Evolutionary conservation across 2,888 invertebrate species (phyloP).

Genomic region (Hirtodrosophila histrioides): DNA sequence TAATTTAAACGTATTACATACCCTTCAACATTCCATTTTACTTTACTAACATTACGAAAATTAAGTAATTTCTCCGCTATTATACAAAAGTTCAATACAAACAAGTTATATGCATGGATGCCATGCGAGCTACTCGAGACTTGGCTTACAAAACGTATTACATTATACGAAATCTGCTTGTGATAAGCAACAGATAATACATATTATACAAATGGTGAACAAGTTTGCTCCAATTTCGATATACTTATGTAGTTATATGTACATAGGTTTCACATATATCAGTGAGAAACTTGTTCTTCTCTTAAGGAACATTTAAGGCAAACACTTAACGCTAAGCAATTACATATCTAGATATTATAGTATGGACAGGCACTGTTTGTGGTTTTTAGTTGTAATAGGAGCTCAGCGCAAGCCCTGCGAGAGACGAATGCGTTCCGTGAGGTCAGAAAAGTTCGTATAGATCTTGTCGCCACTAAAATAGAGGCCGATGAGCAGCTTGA

Average conservation of each 20-base stretch:
- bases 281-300: conserved; percentile 3
- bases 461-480: conserved; percentile 64
- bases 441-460: conserved; percentile 44
- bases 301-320: conserved; percentile 10
- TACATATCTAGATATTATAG: not conserved
- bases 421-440: conserved; percentile 27
- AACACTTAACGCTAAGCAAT: conserved; percentile 4
- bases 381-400: not conserved
- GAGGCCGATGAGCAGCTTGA: conserved; percentile 68
- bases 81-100: not conserved
- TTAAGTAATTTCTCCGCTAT: too few species aligned
- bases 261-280: not conserved
- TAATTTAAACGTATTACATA: conserved; percentile 6
- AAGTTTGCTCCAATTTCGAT: conserved; percentile 11
- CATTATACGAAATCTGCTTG: not conserved
- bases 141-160: not conserved
- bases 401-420: conserved; percentile 24
- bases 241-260: conserved; percentile 1
- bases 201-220: not conserved
- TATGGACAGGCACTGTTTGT: conserved; percentile 7
- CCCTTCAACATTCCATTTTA: too few species aligned
- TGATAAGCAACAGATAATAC: conserved; percentile 6
- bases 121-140: conserved; percentile 21
- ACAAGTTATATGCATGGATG: conserved; percentile 38
- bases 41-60: too few species aligned